phyloP scores from a whole-genome alignment of 2,888 invertebrate genomes.

The Drosophila longiperda region DNA sequence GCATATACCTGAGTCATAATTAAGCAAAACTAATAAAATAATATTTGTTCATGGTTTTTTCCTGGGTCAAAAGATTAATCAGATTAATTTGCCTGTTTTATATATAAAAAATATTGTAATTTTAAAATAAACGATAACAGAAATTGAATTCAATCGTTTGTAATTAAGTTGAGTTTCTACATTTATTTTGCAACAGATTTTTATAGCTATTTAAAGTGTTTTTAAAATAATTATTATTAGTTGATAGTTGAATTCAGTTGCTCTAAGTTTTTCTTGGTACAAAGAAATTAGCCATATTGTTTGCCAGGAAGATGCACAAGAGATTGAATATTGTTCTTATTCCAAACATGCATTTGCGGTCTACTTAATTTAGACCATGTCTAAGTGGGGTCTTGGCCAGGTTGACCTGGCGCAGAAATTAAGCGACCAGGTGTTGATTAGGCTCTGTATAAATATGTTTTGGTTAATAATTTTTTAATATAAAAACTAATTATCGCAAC shows the following conservation, averaged over 20 bases:
- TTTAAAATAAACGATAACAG: not conserved
- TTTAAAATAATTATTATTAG: not conserved
- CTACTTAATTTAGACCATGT: no score
- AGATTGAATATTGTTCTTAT: not conserved
- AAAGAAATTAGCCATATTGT: not conserved
- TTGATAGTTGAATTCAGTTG: not conserved
- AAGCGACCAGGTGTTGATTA: no score
- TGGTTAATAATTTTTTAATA: not conserved
- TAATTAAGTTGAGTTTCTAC: not conserved
- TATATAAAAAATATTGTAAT: not conserved
- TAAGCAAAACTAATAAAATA: not conserved
- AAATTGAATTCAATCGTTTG: not conserved
- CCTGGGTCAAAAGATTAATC: not conserved
- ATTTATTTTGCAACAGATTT: not conserved
- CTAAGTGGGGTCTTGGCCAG: no score
- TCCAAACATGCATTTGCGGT: not conserved
- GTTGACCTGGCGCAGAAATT: no score
- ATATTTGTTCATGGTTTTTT: not conserved
- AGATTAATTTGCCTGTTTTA: not conserved
- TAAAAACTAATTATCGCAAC: not conserved
- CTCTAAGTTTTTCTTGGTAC: not conserved
- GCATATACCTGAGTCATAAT: not conserved
- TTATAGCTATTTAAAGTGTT: not conserved
- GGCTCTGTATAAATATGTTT: no score
- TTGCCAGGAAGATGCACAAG: not conserved